Base-by-base conservation (phyloP, 2,113 vertebrate genomes). In the Regulus satrapa region DNA sequence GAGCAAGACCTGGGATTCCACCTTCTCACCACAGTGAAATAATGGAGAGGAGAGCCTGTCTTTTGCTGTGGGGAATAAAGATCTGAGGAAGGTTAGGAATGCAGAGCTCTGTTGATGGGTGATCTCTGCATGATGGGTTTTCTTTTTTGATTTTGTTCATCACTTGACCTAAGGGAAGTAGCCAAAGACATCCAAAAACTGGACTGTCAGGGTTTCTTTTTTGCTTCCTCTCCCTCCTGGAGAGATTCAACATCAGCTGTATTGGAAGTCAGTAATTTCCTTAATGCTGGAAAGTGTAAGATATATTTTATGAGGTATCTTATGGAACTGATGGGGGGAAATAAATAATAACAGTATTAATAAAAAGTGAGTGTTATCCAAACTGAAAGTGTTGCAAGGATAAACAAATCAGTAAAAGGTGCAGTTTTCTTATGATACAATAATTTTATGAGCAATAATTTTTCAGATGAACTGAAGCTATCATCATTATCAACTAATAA, bases 401-500 rank as follows among this genome's bases (percentile, higher is more conserved):
- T 69, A 96, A 97, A 78, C 86, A 88, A 96, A 97, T 94, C 41
- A 92, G 85, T 64, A 97, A 59, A 95, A 48, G 56, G 28, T 72
- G 91, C 61, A 82, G 80, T 96, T 94, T 95, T 66, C 75, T 94
- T 92, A 94, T 79, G 92, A 96, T 89, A 90, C 78, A 93, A 83
- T 89, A 94, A 96, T 96, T 97, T 94, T 93, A 94, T 85, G 85
- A 91, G 69, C 86, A 84, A 92, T 90, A 95, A 88, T 95, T 96
- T 96, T 95, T 93, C 94, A 95, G 88, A 95, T 91, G 86, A 97
- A 92, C 69, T 88, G 87, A 95, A 95, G 52, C 75, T 83, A 91
- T 92, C 94, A 91, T 94, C 96, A 90, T 97, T 95, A 93, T 93
- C 82, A 90, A 86, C 87, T 97, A 96, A 94, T 88, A 95, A 88